These are phyloP conservation scores for Zaprionus camerounensis DNA, from an alignment of 1,140 invertebrate species.

Conservation along the genomic window DNA sequence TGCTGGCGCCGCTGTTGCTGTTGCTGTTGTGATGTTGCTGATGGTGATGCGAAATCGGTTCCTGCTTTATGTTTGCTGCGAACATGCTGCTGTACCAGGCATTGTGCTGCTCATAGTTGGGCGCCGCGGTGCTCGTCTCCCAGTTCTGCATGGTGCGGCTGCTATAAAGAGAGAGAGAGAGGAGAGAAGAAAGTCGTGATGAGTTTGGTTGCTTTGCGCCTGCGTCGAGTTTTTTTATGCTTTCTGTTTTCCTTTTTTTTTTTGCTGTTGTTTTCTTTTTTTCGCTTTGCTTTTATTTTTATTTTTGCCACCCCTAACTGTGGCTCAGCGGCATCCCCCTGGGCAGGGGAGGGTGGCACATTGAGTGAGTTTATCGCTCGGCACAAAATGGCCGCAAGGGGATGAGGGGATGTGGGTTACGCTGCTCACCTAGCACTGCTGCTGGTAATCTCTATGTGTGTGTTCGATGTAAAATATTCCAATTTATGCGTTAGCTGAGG, in stretches of 20 bases:
- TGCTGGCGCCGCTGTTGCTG: constrained; percentile 60
- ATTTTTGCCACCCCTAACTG: constrained; percentile 69
- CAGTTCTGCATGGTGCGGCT: constrained; percentile 77
- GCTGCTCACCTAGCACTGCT: constrained; percentile 41
- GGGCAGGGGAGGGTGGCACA: constrained; percentile 15
- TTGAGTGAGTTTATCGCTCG: constrained; percentile 61
- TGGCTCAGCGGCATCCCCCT: constrained; percentile 1
- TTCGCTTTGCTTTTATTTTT: constrained; percentile 52
- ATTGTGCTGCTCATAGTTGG: constrained; percentile 81
- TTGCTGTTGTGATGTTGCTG: constrained; percentile 11
- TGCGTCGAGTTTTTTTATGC: constrained; percentile 65
- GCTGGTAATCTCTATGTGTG: not conserved
- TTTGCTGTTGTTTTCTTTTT: constrained; percentile 38
- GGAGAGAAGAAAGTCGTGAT: constrained; percentile 28
- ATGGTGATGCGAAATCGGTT: constrained; percentile 62
- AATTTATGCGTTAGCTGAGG: constrained; percentile 20
- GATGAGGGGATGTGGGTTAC: not conserved
- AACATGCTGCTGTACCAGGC: constrained; percentile 82
- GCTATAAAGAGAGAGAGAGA: constrained; percentile 28
- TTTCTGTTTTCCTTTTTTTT: constrained; percentile 22
- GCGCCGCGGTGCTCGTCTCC: constrained; percentile 73
- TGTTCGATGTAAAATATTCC: constrained; percentile 19
- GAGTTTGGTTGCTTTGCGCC: constrained; percentile 49
- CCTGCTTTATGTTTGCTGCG: constrained; percentile 74
- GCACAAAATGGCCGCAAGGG: constrained; percentile 51